Conservation (phyloP, 2,888 invertebrate species). For the Drosophila acutilabella region DNA sequence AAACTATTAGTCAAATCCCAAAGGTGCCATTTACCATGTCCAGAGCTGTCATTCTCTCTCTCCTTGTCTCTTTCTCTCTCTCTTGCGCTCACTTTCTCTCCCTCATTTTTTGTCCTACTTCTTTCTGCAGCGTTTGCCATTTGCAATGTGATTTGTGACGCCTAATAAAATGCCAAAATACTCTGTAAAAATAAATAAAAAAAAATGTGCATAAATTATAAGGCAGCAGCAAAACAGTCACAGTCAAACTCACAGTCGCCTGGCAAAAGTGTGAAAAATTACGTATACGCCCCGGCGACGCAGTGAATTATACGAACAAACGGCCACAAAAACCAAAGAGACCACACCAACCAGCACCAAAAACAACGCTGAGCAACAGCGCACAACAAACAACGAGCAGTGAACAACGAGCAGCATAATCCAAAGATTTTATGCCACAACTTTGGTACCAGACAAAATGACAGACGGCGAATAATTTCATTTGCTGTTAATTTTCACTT, state of each 20-base stretch:
- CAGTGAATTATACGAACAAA: conserved; percentile 31
- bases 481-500: conserved; percentile 66
- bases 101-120: conserved; percentile 7
- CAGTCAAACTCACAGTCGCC: conserved; percentile 4
- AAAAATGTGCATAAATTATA: conserved; percentile 69
- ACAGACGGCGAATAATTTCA: conserved; percentile 55
- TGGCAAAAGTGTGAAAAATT: conserved; percentile 63
- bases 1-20: conserved; percentile 70
- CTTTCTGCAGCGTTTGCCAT: conserved; percentile 46
- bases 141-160: conserved; percentile 69
- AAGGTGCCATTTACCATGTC: conserved; percentile 64
- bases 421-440: conserved; percentile 42
- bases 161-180: conserved; percentile 69
- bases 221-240: conserved; percentile 28
- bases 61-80: not conserved
- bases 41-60: conserved; percentile 32
- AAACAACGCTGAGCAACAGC: conserved; percentile 9
- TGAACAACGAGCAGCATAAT: conserved; percentile 26
- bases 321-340: conserved; percentile 42
- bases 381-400: conserved; percentile 7
- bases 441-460: conserved; percentile 22
- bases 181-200: conserved; percentile 62
- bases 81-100: conserved; percentile 4
- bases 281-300: conserved; percentile 59
- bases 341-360: conserved; percentile 33